phyloP scores from a whole-genome alignment of 2,113 vertebrate species.

The Eurypyga helias region DNA sequence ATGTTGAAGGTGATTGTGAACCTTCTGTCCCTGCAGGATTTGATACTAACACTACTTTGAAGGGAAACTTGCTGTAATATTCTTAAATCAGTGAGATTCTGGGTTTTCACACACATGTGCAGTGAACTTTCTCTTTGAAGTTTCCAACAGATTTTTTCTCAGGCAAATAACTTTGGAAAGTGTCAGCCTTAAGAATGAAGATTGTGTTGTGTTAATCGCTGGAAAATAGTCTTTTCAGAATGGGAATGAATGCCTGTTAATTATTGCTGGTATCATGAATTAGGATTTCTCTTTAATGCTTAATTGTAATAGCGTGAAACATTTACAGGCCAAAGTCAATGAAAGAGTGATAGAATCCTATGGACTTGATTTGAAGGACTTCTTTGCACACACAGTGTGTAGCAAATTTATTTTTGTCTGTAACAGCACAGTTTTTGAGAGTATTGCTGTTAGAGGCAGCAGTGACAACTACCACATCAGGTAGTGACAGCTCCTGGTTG shows the following conservation, averaged over 20 bases:
- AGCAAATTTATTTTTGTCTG: neutral
- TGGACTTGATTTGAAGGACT: neutral
- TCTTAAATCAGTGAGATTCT: neutral
- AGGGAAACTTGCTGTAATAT: neutral
- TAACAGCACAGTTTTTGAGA: neutral
- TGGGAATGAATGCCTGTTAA: neutral
- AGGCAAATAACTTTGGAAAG: neutral
- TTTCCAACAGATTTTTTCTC: neutral
- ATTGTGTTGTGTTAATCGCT: neutral
- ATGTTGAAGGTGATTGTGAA: neutral
- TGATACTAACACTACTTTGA: neutral
- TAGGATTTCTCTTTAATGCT: neutral
- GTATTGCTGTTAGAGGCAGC: neutral
- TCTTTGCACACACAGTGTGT: neutral
- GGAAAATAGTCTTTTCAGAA: neutral
- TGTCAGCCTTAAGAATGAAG: neutral
- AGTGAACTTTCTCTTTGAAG: neutral
- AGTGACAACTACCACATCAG: neutral
- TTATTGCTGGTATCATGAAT: neutral
- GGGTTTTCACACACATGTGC: neutral
- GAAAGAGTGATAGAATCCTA: neutral
- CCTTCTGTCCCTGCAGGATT: neutral
- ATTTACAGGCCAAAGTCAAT: neutral
- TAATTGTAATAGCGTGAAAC: neutral
- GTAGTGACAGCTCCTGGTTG: neutral